phyloP scores from a whole-genome alignment of 2,797 vertebrate genomes.

The Cynodonichthys magdalenae region DNA sequence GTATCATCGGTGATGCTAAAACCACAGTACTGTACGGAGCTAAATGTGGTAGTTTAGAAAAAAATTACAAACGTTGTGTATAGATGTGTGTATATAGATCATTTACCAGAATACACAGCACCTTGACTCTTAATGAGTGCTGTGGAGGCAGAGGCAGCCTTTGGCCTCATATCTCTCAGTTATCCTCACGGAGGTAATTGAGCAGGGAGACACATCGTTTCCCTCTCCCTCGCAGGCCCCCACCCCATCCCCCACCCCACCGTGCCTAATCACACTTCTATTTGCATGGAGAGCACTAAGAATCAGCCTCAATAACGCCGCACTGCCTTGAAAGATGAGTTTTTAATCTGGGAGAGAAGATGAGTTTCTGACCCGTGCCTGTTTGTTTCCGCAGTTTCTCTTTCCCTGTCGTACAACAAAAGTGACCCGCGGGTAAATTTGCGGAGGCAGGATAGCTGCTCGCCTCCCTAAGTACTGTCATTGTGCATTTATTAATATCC shows the following conservation, averaged over 20 bases:
- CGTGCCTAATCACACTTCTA: conserved; percentile 84
- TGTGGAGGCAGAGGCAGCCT: conserved; percentile 38
- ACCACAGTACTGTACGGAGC: not conserved
- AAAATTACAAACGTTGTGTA: conserved; percentile 3
- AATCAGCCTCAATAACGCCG: conserved; percentile 86
- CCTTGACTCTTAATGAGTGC: conserved; percentile 50
- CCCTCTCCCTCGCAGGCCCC: conserved; percentile 69
- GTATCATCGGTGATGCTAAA: not conserved
- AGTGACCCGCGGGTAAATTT: conserved; percentile 88
- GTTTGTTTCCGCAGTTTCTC: conserved; percentile 72
- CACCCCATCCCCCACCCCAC: conserved; percentile 43
- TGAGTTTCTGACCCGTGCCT: conserved; percentile 91
- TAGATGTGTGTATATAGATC: not conserved
- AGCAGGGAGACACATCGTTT: conserved; percentile 79
- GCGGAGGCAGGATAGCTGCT: conserved; percentile 81
- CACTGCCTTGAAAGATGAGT: conserved; percentile 89
- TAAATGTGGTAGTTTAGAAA: not conserved
- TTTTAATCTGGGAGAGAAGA: conserved; percentile 94
- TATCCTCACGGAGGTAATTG: conserved; percentile 82
- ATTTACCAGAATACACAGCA: conserved; percentile 16
- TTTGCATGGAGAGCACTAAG: conserved; percentile 86
- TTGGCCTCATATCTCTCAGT: conserved; percentile 63
- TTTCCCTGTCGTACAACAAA: conserved; percentile 74
- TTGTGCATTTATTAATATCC: conserved; percentile 89
- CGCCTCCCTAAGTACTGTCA: conserved; percentile 79